Conservation (phyloP, 2,797 vertebrate species). For the Vultur gryphus region DNA sequence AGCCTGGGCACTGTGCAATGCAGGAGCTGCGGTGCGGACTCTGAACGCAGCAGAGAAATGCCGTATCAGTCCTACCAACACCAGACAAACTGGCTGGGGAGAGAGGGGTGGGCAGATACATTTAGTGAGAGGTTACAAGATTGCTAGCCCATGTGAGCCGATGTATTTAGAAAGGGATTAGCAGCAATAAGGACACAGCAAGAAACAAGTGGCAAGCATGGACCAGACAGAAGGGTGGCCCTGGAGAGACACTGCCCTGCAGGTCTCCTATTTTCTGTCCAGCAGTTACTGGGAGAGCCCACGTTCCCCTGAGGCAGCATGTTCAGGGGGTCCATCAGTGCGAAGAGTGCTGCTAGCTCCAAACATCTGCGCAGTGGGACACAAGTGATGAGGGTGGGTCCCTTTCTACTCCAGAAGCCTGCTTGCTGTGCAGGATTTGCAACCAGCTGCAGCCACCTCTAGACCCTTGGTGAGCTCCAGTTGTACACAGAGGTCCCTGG, state of each 20-base stretch:
- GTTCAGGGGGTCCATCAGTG: not conserved
- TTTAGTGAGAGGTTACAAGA: not conserved
- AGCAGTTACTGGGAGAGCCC: not conserved
- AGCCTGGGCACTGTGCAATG: not conserved
- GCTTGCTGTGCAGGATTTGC: not conserved
- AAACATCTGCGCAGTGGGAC: accelerated
- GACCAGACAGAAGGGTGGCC: not conserved
- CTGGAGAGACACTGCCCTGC: not conserved
- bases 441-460: not conserved
- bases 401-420: not conserved
- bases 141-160: not conserved
- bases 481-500: not conserved
- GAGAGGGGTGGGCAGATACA: not conserved
- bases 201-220: not conserved
- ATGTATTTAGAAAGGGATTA: not conserved
- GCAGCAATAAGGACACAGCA: not conserved
- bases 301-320: not conserved
- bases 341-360: not conserved
- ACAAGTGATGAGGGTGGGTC: too few relatives aligned
- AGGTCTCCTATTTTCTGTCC: not conserved
- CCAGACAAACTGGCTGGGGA: not conserved
- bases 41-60: not conserved
- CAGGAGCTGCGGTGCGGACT: not conserved
- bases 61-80: not conserved
- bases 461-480: not conserved